Evolutionary conservation across 1,140 invertebrate species (phyloP).

Genomic region (Drosophila bocqueti): DNA sequence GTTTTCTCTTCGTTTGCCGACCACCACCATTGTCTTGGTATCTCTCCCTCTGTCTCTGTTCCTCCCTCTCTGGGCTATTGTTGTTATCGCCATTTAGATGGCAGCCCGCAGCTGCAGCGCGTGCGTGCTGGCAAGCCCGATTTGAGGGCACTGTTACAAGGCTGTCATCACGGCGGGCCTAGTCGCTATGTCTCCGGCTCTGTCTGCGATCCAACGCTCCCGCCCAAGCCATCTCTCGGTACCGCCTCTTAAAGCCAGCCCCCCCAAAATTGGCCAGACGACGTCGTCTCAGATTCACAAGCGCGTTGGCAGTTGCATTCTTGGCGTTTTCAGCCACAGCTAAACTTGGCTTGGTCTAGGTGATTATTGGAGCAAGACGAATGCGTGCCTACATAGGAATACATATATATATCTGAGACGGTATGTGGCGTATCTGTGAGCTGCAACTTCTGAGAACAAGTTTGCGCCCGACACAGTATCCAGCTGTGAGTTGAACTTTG

Average conservation of each 20-base stretch:
- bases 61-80: constrained; percentile 3
- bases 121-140: constrained; percentile 69
- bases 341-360: constrained; percentile 65
- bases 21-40: constrained; percentile 23
- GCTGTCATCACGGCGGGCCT: constrained; percentile 51
- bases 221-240: background rate
- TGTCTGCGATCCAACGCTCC: constrained; percentile 23
- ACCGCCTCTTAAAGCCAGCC: background rate
- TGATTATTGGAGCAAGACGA: constrained; percentile 76
- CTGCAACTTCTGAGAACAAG: constrained; percentile 26
- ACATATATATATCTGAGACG: constrained; percentile 7
- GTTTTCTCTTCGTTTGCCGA: constrained; percentile 25
- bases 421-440: constrained; percentile 15
- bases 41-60: background rate
- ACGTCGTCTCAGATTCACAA: constrained; percentile 33
- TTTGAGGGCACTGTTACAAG: constrained; percentile 82
- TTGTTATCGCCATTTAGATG: constrained; percentile 42
- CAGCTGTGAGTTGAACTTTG: constrained; percentile 65
- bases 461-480: constrained; percentile 30
- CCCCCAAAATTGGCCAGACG: constrained; percentile 64
- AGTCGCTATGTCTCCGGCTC: constrained; percentile 33
- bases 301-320: constrained; percentile 74
- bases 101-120: constrained; percentile 43
- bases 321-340: constrained; percentile 34
- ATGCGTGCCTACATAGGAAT: constrained; percentile 42